These are phyloP conservation scores for Hippocampus barbouri DNA, from an alignment of 2,113 vertebrate species.

Conservation along the genomic window DNA sequence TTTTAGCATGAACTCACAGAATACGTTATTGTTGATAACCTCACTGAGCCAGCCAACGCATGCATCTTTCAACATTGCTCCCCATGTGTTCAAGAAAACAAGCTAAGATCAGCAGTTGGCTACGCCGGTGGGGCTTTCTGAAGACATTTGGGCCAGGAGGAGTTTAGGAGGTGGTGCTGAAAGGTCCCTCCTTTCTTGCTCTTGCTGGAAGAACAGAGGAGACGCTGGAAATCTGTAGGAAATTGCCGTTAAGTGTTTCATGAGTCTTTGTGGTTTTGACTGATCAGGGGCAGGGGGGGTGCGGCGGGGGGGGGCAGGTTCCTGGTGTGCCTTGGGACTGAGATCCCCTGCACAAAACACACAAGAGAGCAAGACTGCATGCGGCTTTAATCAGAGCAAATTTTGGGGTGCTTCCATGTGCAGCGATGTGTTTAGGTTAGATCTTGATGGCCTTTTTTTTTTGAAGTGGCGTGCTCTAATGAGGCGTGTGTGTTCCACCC, in stretches of 20 bases:
- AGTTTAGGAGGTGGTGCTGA: conserved; percentile 5
- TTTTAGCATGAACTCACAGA: not conserved
- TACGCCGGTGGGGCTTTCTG: conserved; percentile 41
- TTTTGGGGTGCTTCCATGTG: conserved; percentile 27
- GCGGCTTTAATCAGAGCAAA: conserved; percentile 50
- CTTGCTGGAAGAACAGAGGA: conserved; percentile 48
- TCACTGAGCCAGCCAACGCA: no score
- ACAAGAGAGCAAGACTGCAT: conserved; percentile 2
- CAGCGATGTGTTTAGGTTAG: conserved; percentile 32
- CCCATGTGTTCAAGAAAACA: conserved; percentile 49
- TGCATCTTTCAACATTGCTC: not conserved
- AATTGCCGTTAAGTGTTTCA: conserved; percentile 71
- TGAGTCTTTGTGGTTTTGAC: conserved; percentile 70
- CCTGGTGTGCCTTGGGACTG: conserved; percentile 30
- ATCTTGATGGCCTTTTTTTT: conserved; percentile 14
- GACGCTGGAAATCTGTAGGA: conserved; percentile 53
- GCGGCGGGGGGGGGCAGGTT: conserved; percentile 25
- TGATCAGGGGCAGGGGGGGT: conserved; percentile 52
- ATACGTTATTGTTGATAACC: no score
- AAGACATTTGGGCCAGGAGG: conserved; percentile 30
- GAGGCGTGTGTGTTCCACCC: not conserved
- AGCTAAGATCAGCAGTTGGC: conserved; percentile 50
- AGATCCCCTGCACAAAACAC: conserved; percentile 28
- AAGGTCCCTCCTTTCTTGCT: conserved; percentile 19
- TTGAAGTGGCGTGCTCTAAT: conserved; percentile 2